Conservation (phyloP, 2,113 vertebrate genomes). For the Cacatua alba region DNA sequence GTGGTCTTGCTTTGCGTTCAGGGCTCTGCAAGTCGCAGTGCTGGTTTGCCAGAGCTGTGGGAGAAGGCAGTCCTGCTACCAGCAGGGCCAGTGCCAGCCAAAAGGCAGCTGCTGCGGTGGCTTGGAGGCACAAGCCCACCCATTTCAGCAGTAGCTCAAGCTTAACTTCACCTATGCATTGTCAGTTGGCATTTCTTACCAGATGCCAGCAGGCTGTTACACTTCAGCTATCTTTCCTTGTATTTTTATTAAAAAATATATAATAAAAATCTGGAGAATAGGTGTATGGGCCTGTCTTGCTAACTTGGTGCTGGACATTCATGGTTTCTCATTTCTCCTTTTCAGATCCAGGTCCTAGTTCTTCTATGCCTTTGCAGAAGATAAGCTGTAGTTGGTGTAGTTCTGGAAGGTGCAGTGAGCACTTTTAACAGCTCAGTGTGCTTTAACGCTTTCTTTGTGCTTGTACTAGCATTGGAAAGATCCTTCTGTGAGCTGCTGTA, state of each 20-base stretch:
- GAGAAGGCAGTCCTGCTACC: not conserved
- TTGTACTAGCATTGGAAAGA: not conserved
- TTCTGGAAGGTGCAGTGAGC: not conserved
- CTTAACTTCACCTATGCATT: not conserved
- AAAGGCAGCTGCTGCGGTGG: not conserved
- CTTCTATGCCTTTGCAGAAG: not conserved
- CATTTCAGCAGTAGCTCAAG: not conserved
- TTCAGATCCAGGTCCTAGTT: not conserved
- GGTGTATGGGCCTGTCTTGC: no score
- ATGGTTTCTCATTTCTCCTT: not conserved
- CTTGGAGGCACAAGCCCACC: fast-evolving
- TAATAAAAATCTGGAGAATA: not conserved
- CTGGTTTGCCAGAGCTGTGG: fast-evolving
- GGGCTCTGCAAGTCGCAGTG: not conserved
- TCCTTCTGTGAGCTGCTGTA: not conserved
- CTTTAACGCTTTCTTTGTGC: not conserved
- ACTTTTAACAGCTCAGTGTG: not conserved
- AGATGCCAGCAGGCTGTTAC: not conserved
- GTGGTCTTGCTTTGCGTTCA: fast-evolving
- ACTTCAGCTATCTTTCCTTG: not conserved
- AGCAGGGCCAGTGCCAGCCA: fast-evolving
- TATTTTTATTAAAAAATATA: not conserved
- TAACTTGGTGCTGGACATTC: not conserved
- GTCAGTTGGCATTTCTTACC: not conserved
- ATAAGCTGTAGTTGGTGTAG: not conserved